Percentiles rank a stretch among this genome's conserved stretches.
Evolutionary conservation across 2,888 invertebrate species (phyloP).

Genomic region (Drosophila paranaensis): DNA sequence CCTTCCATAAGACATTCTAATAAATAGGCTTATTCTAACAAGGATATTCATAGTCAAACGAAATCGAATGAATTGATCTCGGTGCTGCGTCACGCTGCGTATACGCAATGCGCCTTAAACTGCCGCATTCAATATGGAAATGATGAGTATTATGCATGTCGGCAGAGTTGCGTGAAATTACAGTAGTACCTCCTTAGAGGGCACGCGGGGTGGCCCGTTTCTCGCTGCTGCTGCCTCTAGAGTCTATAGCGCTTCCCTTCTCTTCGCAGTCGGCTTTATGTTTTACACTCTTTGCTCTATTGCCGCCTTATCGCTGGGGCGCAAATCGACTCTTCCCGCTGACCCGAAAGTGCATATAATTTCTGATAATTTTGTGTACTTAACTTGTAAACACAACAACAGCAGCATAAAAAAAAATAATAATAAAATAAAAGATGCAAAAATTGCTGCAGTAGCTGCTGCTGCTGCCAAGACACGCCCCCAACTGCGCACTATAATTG

Average conservation of each 20-base stretch:
- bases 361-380: constrained; percentile 79
- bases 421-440: constrained; percentile 35
- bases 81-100: constrained; percentile 29
- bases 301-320: constrained; percentile 38
- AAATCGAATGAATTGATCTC: background rate
- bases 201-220: constrained; percentile 16
- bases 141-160: constrained; percentile 71
- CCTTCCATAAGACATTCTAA: too few relatives aligned
- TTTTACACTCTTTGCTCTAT: constrained; percentile 30
- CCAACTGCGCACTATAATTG: constrained; percentile 70
- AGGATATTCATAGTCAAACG: background rate
- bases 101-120: constrained; percentile 26
- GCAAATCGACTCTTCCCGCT: constrained; percentile 51
- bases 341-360: constrained; percentile 74
- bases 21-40: background rate
- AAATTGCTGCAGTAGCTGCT: constrained; percentile 29
- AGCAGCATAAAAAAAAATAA: constrained; percentile 19
- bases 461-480: constrained; percentile 50
- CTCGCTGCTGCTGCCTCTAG: too few relatives aligned
- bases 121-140: constrained; percentile 30
- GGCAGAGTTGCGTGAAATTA: constrained; percentile 76
- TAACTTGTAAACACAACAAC: constrained; percentile 60
- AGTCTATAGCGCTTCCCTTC: background rate
- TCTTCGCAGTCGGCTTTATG: background rate
- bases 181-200: constrained; percentile 38